Evolutionary conservation across 2,888 invertebrate species (phyloP).

Genomic region (Lathronympha strigana): DNA sequence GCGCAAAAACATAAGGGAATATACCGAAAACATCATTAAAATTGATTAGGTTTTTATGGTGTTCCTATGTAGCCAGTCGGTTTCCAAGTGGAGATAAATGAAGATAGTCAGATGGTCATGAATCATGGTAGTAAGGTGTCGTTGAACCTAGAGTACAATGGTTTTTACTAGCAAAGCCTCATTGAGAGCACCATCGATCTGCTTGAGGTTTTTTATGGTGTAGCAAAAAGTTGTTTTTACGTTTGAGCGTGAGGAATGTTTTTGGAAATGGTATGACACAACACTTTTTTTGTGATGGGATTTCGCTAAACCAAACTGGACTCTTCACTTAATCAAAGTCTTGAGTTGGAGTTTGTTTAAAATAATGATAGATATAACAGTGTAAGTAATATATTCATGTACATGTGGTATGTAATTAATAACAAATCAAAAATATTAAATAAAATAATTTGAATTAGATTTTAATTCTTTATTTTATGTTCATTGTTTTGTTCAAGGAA

Average conservation of each 20-base stretch:
- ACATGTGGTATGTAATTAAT: not conserved
- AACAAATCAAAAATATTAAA: no score
- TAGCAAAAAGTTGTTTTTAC: conserved; percentile 38
- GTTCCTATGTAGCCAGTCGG: conserved; percentile 49
- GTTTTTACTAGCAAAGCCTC: conserved; percentile 54
- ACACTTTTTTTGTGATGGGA: conserved; percentile 27
- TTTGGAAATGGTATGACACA: conserved; percentile 33
- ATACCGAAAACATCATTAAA: conserved; percentile 64
- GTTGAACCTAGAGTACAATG: conserved; percentile 57
- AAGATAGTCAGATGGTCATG: conserved; percentile 53
- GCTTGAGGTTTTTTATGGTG: conserved; percentile 31
- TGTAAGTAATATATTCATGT: no score
- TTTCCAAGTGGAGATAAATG: conserved; percentile 60
- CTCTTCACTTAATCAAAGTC: not conserved
- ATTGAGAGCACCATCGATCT: conserved; percentile 48
- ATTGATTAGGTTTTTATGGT: conserved; percentile 67
- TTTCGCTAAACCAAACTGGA: conserved; percentile 20
- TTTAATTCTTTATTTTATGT: no score
- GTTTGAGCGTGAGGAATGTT: conserved; percentile 25
- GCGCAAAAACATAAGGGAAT: conserved; percentile 66
- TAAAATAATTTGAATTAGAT: no score
- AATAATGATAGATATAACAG: not conserved
- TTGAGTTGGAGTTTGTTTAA: not conserved
- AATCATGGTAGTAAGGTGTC: conserved; percentile 58
- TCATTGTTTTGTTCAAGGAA: no score